Base-by-base conservation (phyloP, 2,113 vertebrate species). In the Rhinopithecus roxellana region DNA sequence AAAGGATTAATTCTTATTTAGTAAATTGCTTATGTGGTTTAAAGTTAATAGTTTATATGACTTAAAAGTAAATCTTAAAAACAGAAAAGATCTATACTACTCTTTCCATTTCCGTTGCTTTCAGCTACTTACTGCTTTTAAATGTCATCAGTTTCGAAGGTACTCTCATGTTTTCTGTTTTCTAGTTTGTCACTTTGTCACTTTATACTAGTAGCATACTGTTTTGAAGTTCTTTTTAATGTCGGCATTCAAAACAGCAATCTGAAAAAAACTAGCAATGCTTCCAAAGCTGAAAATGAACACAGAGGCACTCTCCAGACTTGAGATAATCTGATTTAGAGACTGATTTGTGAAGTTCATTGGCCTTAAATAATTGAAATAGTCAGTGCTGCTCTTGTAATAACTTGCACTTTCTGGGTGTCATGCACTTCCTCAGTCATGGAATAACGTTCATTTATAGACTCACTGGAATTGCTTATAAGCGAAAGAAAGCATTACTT, bases 351-450 rank as follows among this genome's bases (percentile, higher is more conserved):
- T 93, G 45, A 97, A 90, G 40, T 95, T 96, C 80, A 82, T 27
- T 88, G 59, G 20, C 75, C 77, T 92, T 96, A 97, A 96, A 82
- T 94, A 94, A 92, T 74, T 84, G 90, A 96, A 93, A 82, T 69
- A 85, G 35, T 43, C 72, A 82, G 61, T 50, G 75, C 59, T 2
- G 1, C 10, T 80, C 6, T 32, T 92, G 22, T 43, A 74, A 91
- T 89, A 82, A 91, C 74, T 78, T 92, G 75, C 14, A 48, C 35
- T 88, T 92, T 81, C 45, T 74, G 57, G 6, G 77, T 78, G 52
- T 92, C 40, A 40, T 79, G n/a, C 23, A 52, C 64, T 74, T 78
- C 85, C 78, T 85, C 59, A 48, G 32, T 89, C 72, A 40, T 22
- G 40, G 45, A 81, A 77, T 75, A 52, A 55, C 75, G 40, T 83